Evolutionary conservation across 1,140 invertebrate genomes (phyloP).

Genomic region (Oedothorax gibbosus): DNA sequence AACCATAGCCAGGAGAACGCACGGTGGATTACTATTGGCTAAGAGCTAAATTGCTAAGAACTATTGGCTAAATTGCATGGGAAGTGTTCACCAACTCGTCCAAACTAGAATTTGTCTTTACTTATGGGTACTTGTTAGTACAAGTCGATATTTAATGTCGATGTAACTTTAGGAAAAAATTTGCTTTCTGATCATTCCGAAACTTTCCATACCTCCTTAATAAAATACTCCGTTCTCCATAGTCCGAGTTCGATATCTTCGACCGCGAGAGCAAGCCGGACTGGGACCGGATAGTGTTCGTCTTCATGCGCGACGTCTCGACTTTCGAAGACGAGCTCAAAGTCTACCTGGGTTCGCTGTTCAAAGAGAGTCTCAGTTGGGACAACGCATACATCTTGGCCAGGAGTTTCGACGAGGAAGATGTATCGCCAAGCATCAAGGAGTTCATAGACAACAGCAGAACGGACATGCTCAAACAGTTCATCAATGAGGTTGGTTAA

Average conservation of each 20-base stretch:
- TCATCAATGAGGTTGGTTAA: slow-evolving; percentile 30
- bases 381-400: slow-evolving; percentile 33
- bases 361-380: slow-evolving; percentile 19
- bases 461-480: slow-evolving; percentile 43
- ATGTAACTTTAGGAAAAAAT: too few species aligned
- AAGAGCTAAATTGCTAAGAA: too few species aligned
- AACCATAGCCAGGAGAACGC: too few species aligned
- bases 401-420: slow-evolving; percentile 25
- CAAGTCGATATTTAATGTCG: too few species aligned
- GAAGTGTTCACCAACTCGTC: too few species aligned
- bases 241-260: slow-evolving; percentile 14
- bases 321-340: slow-evolving; percentile 45
- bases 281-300: slow-evolving; percentile 5
- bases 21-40: too few species aligned
- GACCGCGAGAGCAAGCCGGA: not conserved
- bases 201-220: too few species aligned
- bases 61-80: too few species aligned
- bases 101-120: too few species aligned
- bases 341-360: not conserved
- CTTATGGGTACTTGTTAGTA: too few species aligned
- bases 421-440: slow-evolving; percentile 5
- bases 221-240: too few species aligned
- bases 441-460: slow-evolving; percentile 34
- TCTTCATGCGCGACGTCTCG: slow-evolving; percentile 29
- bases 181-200: too few species aligned